Conservation (phyloP, 1,140 invertebrate genomes). For the Agraylea sexmaculata region DNA sequence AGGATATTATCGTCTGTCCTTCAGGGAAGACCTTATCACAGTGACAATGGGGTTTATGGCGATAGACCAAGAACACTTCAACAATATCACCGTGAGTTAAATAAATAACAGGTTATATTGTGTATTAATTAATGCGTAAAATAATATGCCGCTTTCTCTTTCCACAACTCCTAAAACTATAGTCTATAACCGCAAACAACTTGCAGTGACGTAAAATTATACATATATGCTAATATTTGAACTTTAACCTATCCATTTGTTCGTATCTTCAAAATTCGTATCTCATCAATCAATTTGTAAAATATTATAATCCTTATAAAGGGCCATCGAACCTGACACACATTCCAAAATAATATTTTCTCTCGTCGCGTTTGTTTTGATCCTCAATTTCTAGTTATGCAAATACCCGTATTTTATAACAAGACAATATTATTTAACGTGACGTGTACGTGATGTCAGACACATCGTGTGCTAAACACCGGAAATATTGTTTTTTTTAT, state of each 20-base stretch:
- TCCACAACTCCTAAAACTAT: slow-evolving; percentile 10
- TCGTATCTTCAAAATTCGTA: slow-evolving; percentile 21
- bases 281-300: slow-evolving; percentile 18
- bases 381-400: too few species aligned
- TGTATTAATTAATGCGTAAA: slow-evolving; percentile 1
- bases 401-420: too few species aligned
- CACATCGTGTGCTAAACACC: too few species aligned
- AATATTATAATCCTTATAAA: too few species aligned
- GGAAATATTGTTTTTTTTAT: too few species aligned
- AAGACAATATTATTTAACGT: too few species aligned
- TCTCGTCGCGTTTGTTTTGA: too few species aligned
- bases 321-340: too few species aligned
- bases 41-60: slow-evolving; percentile 45
- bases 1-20: too few species aligned
- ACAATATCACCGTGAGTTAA: slow-evolving; percentile 36
- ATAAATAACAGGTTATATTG: background rate
- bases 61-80: slow-evolving; percentile 33
- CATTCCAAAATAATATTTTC: too few species aligned
- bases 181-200: slow-evolving; percentile 3
- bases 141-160: background rate
- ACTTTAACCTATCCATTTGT: slow-evolving; percentile 17
- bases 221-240: slow-evolving; percentile 20
- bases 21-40: slow-evolving; percentile 39
- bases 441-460: too few species aligned
- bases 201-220: slow-evolving; percentile 6